Percentiles rank a stretch among this genome's conserved stretches.
Evolutionary conservation across 2,797 vertebrate genomes (phyloP).

Genomic region (Tragelaphus eurycerus): DNA sequence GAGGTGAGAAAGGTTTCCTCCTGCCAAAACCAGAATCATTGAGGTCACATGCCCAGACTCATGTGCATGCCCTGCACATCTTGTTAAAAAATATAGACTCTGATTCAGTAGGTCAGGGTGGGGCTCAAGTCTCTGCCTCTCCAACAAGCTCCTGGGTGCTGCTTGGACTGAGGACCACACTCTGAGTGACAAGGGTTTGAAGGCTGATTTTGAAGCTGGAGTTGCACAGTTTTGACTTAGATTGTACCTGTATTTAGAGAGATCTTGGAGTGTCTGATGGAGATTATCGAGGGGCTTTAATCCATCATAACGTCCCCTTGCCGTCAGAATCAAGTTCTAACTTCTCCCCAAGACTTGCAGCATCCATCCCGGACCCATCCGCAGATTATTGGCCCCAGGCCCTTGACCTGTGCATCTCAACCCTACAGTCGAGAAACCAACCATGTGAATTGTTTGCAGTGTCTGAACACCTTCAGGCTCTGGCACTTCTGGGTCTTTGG

Average conservation of each 20-base stretch:
- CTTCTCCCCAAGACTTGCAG: background rate
- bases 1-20: background rate
- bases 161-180: background rate
- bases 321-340: background rate
- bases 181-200: background rate
- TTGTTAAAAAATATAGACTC: background rate
- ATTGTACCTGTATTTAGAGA: background rate
- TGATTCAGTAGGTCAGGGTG: background rate
- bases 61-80: rapidly evolving
- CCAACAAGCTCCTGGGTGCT: background rate
- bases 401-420: background rate
- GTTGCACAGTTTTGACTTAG: too few species aligned
- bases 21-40: background rate
- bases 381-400: background rate
- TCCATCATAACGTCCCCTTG: background rate
- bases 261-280: background rate
- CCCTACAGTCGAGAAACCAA: background rate
- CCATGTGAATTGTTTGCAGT: rapidly evolving
- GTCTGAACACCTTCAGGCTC: background rate
- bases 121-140: background rate
- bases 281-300: background rate
- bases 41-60: background rate
- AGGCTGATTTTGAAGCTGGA: background rate
- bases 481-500: background rate
- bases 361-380: too few species aligned